phyloP scores from a whole-genome alignment of 2,113 vertebrate species.

The Rhadina sibilatrix region DNA sequence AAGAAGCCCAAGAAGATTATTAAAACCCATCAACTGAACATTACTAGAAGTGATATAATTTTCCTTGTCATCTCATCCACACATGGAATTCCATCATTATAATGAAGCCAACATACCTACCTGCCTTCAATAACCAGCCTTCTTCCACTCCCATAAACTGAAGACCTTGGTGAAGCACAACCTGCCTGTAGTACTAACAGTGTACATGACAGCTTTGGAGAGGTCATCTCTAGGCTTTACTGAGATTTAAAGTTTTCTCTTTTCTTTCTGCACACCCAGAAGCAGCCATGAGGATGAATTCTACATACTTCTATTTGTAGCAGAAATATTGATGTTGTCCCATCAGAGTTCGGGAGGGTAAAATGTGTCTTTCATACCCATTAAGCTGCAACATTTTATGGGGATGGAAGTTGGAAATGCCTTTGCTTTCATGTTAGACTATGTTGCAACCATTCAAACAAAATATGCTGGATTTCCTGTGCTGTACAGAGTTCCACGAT shows the following conservation, averaged over 20 bases:
- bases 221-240: background rate
- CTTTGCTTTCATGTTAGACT: background rate
- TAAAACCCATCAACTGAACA: background rate
- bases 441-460: background rate
- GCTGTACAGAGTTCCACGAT: background rate
- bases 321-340: background rate
- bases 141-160: background rate
- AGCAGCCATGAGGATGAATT: background rate
- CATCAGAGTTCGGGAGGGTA: background rate
- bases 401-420: background rate
- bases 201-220: background rate
- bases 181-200: background rate
- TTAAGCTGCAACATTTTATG: background rate
- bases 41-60: background rate
- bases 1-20: background rate
- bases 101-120: background rate
- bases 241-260: background rate
- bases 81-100: background rate
- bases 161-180: background rate
- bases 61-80: background rate
- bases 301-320: background rate
- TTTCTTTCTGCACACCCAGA: background rate
- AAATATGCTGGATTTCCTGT: background rate
- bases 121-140: background rate
- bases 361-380: background rate